A percentile compares a stretch with the other conserved stretches of the same genome.
These are phyloP conservation scores for Lasioglossum marginatum DNA, from an alignment of 2,888 invertebrate species.

Conservation along the genomic window DNA sequence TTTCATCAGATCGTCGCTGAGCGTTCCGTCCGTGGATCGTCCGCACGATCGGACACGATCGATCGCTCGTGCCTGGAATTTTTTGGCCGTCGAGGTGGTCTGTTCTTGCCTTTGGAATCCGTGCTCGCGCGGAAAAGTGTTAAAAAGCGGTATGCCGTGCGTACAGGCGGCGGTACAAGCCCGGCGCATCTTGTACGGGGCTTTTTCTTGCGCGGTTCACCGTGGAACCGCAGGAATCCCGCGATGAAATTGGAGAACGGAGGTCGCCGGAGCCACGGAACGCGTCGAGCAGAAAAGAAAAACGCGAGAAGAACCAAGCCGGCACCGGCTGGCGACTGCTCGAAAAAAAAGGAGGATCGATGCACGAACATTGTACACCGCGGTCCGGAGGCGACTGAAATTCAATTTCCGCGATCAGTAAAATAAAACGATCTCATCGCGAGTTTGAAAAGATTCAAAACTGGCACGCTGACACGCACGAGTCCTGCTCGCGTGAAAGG, in stretches of 20 bases:
- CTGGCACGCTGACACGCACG: background rate
- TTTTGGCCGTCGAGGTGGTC: conserved; percentile 7
- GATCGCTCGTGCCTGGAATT: conserved; percentile 28
- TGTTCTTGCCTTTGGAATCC: background rate
- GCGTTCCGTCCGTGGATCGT: background rate
- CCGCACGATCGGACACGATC: conserved; percentile 25
- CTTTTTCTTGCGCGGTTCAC: conserved; percentile 65
- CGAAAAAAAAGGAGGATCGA: background rate
- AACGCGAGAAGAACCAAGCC: background rate
- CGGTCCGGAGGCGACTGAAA: conserved; percentile 1
- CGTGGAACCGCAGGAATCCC: conserved; percentile 71
- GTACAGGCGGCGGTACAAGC: conserved; percentile 61
- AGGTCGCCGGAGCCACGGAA: conserved; percentile 13
- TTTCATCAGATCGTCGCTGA: background rate
- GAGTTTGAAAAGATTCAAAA: background rate
- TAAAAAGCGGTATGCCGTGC: conserved; percentile 52
- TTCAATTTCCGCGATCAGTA: conserved; percentile 22
- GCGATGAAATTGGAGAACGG: conserved; percentile 59
- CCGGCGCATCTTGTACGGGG: conserved; percentile 55
- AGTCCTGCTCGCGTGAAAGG: conserved; percentile 28
- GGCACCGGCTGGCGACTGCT: background rate
- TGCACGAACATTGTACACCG: conserved; percentile 27
- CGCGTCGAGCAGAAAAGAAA: background rate
- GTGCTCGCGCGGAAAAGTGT: conserved; percentile 34
- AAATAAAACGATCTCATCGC: background rate